Base-by-base conservation (phyloP, 2,888 invertebrate species). In the Orthosia cruda region DNA sequence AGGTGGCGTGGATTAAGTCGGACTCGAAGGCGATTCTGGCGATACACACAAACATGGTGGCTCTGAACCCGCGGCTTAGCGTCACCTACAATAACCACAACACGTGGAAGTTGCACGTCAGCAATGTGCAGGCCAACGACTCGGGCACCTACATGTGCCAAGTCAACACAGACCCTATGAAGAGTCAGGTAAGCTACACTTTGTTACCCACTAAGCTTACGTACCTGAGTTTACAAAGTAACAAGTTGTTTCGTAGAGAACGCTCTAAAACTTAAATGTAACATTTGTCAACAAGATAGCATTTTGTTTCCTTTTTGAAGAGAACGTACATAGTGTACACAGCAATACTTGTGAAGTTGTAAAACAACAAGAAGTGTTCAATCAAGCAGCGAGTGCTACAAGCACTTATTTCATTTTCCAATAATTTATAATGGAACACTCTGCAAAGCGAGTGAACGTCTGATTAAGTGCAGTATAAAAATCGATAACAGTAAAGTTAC, bases 81-180 rank as follows among this genome's bases (percentile, higher is more conserved):
- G 99, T 99, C 90, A 98, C 98, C 80, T 99, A 99, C 97, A 99
- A 99, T 94, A 99, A 99, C 88, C 98, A 99, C 97, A 98, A 99
- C 95, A 98, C 99, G 89, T 99, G 99, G 99, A 98, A 98, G 94
- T 97, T 99, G 90, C 98, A 98, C 96, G 98, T 99, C 93, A 98
- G 98, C 91, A 98, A 98, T 93, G 99, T 99, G 81, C 98, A 99
- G 94, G 98, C 98, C 91, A 98, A 98, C 93, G 99, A 99, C 96
- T 98, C 98, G 49, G 99, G 99, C 89, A 98, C 98, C 68, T 99
- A 99, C 96, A 99, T 99, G 99, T 99, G 99, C 95, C 99, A 99
- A 96, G 98, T 99, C 91, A 99, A 99, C 96, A 99, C 99, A 75
- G 98, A 98, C 93, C 99, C 99, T 74, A 98, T 99, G 98, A 97